Evolutionary conservation across 2,888 invertebrate genomes (phyloP).

Genomic region (Cephus rjabovi): DNA sequence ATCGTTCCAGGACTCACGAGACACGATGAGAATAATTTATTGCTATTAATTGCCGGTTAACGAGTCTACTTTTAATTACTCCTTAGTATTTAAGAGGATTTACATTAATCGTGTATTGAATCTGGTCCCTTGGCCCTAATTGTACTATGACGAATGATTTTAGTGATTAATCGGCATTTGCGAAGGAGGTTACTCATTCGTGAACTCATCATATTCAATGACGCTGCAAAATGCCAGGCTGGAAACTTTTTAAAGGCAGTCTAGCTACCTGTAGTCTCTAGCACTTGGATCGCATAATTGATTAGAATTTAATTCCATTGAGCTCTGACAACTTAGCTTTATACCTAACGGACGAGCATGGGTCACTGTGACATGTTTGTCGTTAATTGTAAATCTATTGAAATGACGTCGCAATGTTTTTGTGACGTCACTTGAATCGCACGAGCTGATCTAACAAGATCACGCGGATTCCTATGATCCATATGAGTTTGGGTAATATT

Average conservation of each 20-base stretch:
- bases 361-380: not conserved
- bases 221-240: not conserved
- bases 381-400: not conserved
- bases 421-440: not conserved
- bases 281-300: not conserved
- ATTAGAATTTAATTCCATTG: not conserved
- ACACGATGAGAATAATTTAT: not conserved
- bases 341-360: not conserved
- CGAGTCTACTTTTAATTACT: not conserved
- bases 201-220: not conserved
- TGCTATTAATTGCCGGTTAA: not conserved
- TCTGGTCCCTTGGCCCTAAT: not conserved
- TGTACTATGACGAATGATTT: not conserved
- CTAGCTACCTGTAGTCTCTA: not conserved
- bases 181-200: not conserved
- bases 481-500: too few species aligned
- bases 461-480: not conserved
- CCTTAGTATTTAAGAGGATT: not conserved
- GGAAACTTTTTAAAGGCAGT: not conserved
- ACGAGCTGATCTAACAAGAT: not conserved
- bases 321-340: not conserved
- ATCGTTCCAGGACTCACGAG: not conserved
- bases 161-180: not conserved
- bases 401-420: not conserved
- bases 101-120: not conserved